Conservation (phyloP, 1,140 invertebrate species). For the Tachypleus tridentatus region DNA sequence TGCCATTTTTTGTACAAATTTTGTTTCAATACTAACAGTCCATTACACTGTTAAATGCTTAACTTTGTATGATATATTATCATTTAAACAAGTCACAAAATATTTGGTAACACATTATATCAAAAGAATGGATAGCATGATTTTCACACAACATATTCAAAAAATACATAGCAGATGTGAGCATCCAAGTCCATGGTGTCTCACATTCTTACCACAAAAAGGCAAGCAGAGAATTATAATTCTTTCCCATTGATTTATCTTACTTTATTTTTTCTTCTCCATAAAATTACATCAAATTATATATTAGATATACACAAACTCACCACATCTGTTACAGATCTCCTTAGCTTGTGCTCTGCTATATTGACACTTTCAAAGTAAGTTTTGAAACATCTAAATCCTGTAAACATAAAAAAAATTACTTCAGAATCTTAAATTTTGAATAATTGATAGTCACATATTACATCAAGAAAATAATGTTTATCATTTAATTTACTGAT, state of each 20-base stretch:
- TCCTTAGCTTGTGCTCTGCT: slow-evolving; percentile 36
- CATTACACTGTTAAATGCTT: neutral
- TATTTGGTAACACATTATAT: too few relatives aligned
- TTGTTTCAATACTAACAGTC: neutral
- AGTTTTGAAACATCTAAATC: slow-evolving; percentile 40
- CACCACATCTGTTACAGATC: slow-evolving; percentile 19
- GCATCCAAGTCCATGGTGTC: too few relatives aligned
- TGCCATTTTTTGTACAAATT: too few relatives aligned
- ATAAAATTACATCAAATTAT: too few relatives aligned
- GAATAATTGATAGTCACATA: neutral
- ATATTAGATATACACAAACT: neutral
- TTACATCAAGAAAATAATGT: neutral
- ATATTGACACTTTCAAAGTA: slow-evolving; percentile 43
- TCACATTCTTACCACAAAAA: too few relatives aligned
- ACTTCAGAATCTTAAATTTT: neutral
- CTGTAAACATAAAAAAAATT: slow-evolving; percentile 14
- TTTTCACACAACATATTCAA: too few relatives aligned
- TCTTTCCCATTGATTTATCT: slow-evolving; percentile 3
- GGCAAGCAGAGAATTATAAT: neutral
- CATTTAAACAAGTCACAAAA: too few relatives aligned
- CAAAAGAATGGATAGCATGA: too few relatives aligned
- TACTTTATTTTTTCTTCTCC: too few relatives aligned
- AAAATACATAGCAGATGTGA: too few relatives aligned
- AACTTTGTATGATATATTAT: too few relatives aligned
- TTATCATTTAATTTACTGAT: neutral